phyloP scores from a whole-genome alignment of 2,113 vertebrate species.

The Panthera uncia region DNA sequence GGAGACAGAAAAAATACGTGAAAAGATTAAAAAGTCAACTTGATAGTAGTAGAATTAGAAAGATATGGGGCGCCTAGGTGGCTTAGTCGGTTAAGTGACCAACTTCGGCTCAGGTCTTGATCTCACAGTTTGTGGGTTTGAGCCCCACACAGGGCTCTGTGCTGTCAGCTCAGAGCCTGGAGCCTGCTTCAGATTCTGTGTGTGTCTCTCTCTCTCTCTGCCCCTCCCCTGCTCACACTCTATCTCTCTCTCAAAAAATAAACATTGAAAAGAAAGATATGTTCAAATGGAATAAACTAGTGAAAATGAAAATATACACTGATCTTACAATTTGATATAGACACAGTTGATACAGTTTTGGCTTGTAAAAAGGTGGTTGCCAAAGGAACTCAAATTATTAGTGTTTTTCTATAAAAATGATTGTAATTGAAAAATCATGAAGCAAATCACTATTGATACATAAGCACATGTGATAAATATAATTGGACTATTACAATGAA shows the following conservation, averaged over 20 bases:
- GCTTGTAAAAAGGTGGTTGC: neutral
- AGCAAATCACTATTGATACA: neutral
- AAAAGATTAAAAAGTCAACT: constrained; percentile 5
- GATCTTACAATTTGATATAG: neutral
- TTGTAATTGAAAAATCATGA: neutral
- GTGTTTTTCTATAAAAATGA: neutral
- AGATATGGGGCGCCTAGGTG: neutral
- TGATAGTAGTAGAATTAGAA: neutral
- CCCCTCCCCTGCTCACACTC: too few species aligned
- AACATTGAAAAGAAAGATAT: too few species aligned
- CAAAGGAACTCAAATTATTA: constrained; percentile 10
- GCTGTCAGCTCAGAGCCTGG: too few species aligned
- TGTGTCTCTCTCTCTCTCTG: too few species aligned
- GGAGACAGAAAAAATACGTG: neutral
- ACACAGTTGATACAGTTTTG: neutral
- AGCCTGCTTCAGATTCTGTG: too few species aligned
- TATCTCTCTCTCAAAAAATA: too few species aligned
- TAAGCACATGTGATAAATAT: neutral
- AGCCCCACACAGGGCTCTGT: too few species aligned
- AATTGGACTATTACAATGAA: neutral
- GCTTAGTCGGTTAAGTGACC: too few species aligned
- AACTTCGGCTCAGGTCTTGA: too few species aligned
- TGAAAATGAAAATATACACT: neutral
- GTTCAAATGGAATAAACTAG: neutral
- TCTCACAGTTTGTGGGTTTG: too few species aligned